Base-by-base conservation (phyloP, 2,113 vertebrate species). In the Phyllostomus discolor region DNA sequence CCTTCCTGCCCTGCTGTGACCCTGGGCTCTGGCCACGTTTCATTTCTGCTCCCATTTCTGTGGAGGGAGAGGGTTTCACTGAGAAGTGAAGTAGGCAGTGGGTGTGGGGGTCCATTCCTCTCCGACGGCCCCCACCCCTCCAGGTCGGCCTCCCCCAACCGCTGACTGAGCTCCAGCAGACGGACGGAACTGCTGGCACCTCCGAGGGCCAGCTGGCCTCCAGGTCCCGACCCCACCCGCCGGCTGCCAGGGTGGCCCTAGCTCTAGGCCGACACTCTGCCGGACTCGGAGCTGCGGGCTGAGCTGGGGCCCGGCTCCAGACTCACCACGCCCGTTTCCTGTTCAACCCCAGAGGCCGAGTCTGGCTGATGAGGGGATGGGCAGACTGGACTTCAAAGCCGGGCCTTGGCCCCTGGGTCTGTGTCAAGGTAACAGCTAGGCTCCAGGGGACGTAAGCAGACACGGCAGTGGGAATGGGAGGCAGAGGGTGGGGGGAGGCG, bases 21-120 rank as follows among this genome's bases (percentile, higher is more conserved):
- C 15, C 46, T 59, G 4, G 0, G 10, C 66, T 64, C 20, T 35
- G 20, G 48, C 24, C 12, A 1, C 4, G 31, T 91, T 78, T 89
- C 78, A 20, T 41, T 95, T 92, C 96, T 93, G 91, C 79, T 93
- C 81, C 66, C 24, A 15, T 38, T 84, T 94, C 82, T 57, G 85
- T 62, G 62, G 43, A 72, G 31, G 64, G 28, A 75, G 33, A 80
- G 5, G 38, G 62, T 91, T 24, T 59, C 85, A 52, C 0, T 15
- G 73, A 80, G 67, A 82, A 84, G n/a, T 46, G 15, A 31, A 43
- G 24, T 4, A 48, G 41, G 38, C 43, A 35, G 19, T 0, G 7
- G 57, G 20, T 28, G 3, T 69, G 38, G 85, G 48, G 38, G 19
- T 50, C 83, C 43, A 43, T 70, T 26, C 15, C 64, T 90, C 75